These are phyloP conservation scores for Gadus macrocephalus DNA, from an alignment of 2,113 vertebrate genomes.

Conservation along the genomic window DNA sequence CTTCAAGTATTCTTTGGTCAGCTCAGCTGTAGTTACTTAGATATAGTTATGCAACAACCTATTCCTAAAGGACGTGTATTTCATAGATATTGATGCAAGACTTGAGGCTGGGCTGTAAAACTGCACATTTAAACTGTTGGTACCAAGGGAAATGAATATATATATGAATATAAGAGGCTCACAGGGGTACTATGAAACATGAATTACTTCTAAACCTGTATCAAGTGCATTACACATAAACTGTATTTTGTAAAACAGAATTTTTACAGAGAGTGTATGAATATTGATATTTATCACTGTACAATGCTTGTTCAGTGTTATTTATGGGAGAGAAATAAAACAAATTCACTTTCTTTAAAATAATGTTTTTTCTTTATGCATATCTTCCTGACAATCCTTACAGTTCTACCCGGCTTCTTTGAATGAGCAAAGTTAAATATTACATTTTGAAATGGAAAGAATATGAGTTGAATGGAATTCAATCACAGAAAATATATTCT, in stretches of 20 bases:
- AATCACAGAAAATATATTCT: no score
- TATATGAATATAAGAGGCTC: conserved; percentile 27
- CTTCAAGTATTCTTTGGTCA: conserved; percentile 39
- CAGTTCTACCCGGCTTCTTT: no score
- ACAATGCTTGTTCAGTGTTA: conserved; percentile 75
- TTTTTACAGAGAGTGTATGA: conserved; percentile 73
- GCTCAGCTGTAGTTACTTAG: conserved; percentile 58
- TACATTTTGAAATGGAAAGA: no score
- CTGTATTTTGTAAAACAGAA: conserved; percentile 76
- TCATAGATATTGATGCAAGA: conserved; percentile 46
- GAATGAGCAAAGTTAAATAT: conserved; percentile 11
- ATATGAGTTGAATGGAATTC: no score
- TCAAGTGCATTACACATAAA: conserved; percentile 76
- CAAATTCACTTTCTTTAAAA: conserved; percentile 53
- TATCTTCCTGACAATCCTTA: not conserved
- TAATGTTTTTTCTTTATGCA: not conserved
- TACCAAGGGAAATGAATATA: conserved; percentile 1
- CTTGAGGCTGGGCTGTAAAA: conserved; percentile 44
- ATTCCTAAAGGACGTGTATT: conserved; percentile 61
- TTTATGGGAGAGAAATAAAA: conserved; percentile 71
- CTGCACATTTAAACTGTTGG: conserved; percentile 31
- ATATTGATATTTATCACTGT: conserved; percentile 72
- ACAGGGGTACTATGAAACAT: conserved; percentile 56
- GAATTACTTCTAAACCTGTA: conserved; percentile 62
- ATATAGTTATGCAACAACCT: conserved; percentile 69